Evolutionary conservation across 2,113 vertebrate species (phyloP).

Genomic region (Hippocampus mohnikei): DNA sequence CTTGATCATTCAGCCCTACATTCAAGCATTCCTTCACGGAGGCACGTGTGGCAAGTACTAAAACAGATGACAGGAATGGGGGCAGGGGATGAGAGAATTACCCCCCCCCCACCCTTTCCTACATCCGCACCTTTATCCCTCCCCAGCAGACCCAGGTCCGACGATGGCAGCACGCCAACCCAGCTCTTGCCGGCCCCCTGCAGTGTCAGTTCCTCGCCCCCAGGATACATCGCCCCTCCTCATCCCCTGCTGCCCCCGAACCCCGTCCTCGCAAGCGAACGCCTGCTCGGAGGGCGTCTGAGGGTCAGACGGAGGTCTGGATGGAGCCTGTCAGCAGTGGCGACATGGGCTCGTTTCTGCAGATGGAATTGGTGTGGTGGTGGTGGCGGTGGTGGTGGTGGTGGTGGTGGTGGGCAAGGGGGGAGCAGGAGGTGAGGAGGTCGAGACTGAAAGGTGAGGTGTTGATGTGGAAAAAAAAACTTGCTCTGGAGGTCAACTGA

Average conservation of each 20-base stretch:
- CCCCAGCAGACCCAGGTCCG: conserved; percentile 64
- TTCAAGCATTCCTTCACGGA: neutral
- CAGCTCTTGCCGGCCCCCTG: conserved; percentile 77
- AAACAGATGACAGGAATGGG: conserved; percentile 39
- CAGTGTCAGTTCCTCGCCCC: conserved; percentile 66
- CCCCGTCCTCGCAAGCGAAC: conserved; percentile 9
- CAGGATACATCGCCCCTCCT: conserved; percentile 72
- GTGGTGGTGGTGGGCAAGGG: neutral
- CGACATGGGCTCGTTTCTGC: conserved; percentile 16
- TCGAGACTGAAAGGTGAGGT: conserved; percentile 30
- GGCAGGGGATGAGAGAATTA: conserved; percentile 32
- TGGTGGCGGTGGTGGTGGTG: neutral
- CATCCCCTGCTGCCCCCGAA: conserved; percentile 48
- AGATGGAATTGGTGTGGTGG: conserved; percentile 34
- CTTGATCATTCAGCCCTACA: neutral
- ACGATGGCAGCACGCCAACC: conserved; percentile 82
- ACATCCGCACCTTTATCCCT: conserved; percentile 24
- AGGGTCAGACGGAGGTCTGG: conserved; percentile 48
- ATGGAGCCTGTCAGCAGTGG: conserved; percentile 46
- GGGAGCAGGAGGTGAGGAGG: conserved; percentile 1
- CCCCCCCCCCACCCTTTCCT: conserved; percentile 22
- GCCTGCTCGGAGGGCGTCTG: conserved; percentile 20
- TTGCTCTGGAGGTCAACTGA: conserved; percentile 26
- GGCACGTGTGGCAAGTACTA: conserved; percentile 39
- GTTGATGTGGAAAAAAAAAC: conserved; percentile 28